phyloP scores from a whole-genome alignment of 2,888 invertebrate species.

The Ichneumoninae sp. region DNA sequence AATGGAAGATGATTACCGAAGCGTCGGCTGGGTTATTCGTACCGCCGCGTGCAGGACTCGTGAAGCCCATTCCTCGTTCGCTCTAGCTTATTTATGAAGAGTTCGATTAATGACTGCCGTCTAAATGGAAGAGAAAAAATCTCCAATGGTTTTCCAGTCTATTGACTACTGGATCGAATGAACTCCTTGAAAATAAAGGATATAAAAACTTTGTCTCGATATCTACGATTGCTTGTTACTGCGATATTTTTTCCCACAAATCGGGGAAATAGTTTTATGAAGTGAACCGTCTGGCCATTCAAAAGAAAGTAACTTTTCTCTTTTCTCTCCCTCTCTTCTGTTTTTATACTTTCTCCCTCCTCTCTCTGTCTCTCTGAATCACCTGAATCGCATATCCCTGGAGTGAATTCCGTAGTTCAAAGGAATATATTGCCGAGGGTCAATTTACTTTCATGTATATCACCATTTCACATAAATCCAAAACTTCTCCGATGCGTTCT shows the following conservation, averaged over 20 bases:
- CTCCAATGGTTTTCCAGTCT: slow-evolving; percentile 14
- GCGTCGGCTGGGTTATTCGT: slow-evolving; percentile 19
- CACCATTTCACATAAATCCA: not conserved
- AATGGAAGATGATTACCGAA: slow-evolving; percentile 51
- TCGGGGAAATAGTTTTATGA: not conserved
- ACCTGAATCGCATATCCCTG: slow-evolving; percentile 38
- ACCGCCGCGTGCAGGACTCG: not conserved
- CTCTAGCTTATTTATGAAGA: slow-evolving; percentile 44
- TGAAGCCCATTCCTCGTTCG: slow-evolving; percentile 30
- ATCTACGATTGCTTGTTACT: not conserved
- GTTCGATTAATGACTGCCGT: slow-evolving; percentile 46
- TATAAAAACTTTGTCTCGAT: not conserved
- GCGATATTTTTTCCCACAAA: not conserved
- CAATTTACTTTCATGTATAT: slow-evolving; percentile 1
- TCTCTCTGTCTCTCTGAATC: not conserved
- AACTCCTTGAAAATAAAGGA: not conserved
- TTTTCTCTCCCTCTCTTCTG: too few species aligned
- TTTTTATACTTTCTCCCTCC: too few species aligned
- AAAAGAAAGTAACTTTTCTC: not conserved
- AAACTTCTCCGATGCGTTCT: slow-evolving; percentile 19
- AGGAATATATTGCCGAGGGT: slow-evolving; percentile 33
- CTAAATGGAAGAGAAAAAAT: slow-evolving; percentile 25
- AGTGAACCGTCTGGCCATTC: slow-evolving; percentile 6
- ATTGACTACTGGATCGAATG: slow-evolving; percentile 12
- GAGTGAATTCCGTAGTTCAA: slow-evolving; percentile 22